phyloP scores from a whole-genome alignment of 2,113 vertebrate genomes.

The Alligator mississippiensis region DNA sequence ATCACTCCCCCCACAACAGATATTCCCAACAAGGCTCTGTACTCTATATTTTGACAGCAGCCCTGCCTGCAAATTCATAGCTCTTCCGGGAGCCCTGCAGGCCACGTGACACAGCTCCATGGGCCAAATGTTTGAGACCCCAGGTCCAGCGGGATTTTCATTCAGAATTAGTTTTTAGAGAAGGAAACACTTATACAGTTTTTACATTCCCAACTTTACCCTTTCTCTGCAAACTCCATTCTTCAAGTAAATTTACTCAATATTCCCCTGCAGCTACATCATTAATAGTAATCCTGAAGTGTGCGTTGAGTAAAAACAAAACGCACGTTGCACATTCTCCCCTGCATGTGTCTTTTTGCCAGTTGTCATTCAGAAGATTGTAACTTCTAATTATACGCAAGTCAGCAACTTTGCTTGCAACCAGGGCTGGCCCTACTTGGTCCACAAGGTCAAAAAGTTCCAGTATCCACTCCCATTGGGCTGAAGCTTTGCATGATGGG shows the following conservation, averaged over 20 bases:
- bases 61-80: too few relatives aligned
- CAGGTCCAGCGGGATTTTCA: too few relatives aligned
- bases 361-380: neutral
- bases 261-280: neutral
- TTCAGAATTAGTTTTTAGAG: neutral
- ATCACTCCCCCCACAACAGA: too few relatives aligned
- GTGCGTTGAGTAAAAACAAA: neutral
- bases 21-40: too few relatives aligned
- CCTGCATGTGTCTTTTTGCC: neutral
- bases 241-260: neutral
- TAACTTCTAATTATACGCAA: neutral
- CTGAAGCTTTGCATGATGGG: neutral
- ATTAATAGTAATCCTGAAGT: neutral
- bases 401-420: neutral
- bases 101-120: too few relatives aligned
- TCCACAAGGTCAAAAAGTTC: neutral
- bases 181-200: fast-evolving
- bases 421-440: neutral
- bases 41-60: too few relatives aligned
- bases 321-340: neutral
- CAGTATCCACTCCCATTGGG: neutral
- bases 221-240: neutral
- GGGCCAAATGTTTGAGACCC: too few relatives aligned
- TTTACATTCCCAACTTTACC: neutral
- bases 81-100: too few relatives aligned